Evolutionary conservation across 2,113 vertebrate species (phyloP), one percentile per base, ranked within the genome.

Genomic region (Ardeotis arabs): DNA sequence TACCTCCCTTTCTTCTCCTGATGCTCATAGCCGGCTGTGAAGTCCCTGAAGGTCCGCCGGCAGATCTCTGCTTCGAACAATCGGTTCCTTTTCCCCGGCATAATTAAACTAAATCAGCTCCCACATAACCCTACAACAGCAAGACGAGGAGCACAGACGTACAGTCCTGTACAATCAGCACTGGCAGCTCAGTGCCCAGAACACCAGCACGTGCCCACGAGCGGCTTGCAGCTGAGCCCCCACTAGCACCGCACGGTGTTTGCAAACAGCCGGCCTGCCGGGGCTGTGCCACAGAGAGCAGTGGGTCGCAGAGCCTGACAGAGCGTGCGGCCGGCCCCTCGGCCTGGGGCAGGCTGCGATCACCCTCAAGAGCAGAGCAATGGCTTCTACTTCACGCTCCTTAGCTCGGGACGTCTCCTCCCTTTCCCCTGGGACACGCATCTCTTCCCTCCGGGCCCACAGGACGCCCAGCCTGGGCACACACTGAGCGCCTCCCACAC

Each of bases 271-370:
- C 24, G 33, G 16, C 21, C 68, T 35, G 52, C 28, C 5, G n/a
- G 2, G 33, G 45, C 67, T 12, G 10, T 44, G 44, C 45, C 7
- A 7, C 16, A 2, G 16, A 18, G 62, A 50, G 18, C 3, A 2
- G 22, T 0, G 0, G 12, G 28, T 17, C 7, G 39, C 62, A 44
- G 66, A 16, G 20, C 23, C 27, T 29, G 24, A 0, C 22, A n/a
- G n/a, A 35, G 33, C 18, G 1, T 24, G 49, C 25, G 5, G 11
- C 66, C 7, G 0, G 24, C 44, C 39, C 17, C 58, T 31, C 29
- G 1, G 29, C 63, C 29, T 9, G 10, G 44, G n/a, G 31, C n/a
- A 24, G 31, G 74, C 45, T 27, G 1, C 0, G 24, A 28, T n/a
- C 14, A 4, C 39, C 27, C 55, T 45, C 59, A 3, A 4, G 24